Evolutionary conservation across 64 coral and sea anemone species (phyloP), one percentile per base, ranked within the genome.

Genomic region (Stichodactyla mertensii): DNA sequence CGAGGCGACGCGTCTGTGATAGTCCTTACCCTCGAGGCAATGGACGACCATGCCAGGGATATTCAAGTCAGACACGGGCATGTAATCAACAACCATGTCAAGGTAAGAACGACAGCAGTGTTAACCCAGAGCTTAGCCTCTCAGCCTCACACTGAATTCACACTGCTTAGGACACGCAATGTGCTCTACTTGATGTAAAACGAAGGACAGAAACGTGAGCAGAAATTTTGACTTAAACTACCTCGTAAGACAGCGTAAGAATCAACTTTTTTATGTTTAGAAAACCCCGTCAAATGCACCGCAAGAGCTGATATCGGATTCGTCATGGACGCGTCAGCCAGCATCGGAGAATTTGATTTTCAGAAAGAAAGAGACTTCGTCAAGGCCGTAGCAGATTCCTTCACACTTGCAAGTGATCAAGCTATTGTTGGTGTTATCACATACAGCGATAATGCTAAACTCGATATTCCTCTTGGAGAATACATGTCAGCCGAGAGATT

Each of bases 341-440:
- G 94, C 59, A 84, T 96, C 20, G 94, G 94, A 31, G 57, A 71
- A 52, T 56, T 15, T 18, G 71, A 96, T 59, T 96, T 96, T 87
- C 64, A 90, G 24, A 96, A 90, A 79, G 87, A 96, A 52, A 64
- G 88, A 55, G 91, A 92, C 18, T 96, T 96, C 57, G 85, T 96
- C 4, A 96, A 96, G 26, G 85, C 91, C 36, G 77, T 89, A 2
- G 94, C 88, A 2, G 77, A 89, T 18, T 90, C 88, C 52, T 93
- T 92, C 54, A 86, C 78, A 16, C 10, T 95, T 13, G 82, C 79
- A n/a, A 55, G 13, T 6, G 91, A 89, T 19, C 45, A 87, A 23
- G 86, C 88, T 10, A 77, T 82, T 7, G 91, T 79, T 8, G 94
- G 91, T 13, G 88, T 92, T 0, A 36, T 96, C 24, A 89, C 91